A percentile compares a stretch with the other conserved stretches of the same genome.
Conservation (phyloP, 37 sponge, comb jelly and placozoan species). For the Lycopodina hypogea region DNA sequence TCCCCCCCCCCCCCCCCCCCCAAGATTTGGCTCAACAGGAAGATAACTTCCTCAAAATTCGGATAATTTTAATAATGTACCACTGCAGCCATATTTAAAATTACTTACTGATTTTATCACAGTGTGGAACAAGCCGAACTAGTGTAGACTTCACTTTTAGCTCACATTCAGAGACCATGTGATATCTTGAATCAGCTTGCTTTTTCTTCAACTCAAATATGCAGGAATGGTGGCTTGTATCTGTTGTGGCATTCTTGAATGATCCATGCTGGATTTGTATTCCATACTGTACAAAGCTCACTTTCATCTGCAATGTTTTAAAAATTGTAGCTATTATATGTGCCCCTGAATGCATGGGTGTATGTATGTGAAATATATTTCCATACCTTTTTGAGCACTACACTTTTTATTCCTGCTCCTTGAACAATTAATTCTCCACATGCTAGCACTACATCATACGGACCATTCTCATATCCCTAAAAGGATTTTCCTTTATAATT, state of each 20-base stretch:
- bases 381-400: constrained; percentile 16
- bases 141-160: not conserved
- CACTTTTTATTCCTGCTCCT: constrained; percentile 9
- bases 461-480: not conserved
- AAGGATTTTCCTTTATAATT: no score
- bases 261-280: no score
- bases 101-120: not conserved
- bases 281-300: no score
- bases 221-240: not conserved
- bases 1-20: no score
- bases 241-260: not conserved
- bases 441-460: constrained; percentile 11
- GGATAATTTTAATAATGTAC: no score
- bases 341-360: no score
- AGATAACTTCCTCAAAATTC: no score
- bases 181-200: not conserved
- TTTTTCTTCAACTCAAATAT: not conserved
- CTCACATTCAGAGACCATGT: not conserved
- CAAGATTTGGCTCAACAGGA: no score
- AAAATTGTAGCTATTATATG: no score
- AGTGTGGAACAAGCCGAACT: constrained; percentile 6
- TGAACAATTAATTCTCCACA: constrained; percentile 32
- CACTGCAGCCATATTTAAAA: no score
- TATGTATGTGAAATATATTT: not conserved
- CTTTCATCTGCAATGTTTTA: no score